A percentile compares a stretch with the other conserved stretches of the same genome.
These are phyloP conservation scores for Zingel zingel DNA, from an alignment of 2,113 vertebrate genomes.

Conservation along the genomic window DNA sequence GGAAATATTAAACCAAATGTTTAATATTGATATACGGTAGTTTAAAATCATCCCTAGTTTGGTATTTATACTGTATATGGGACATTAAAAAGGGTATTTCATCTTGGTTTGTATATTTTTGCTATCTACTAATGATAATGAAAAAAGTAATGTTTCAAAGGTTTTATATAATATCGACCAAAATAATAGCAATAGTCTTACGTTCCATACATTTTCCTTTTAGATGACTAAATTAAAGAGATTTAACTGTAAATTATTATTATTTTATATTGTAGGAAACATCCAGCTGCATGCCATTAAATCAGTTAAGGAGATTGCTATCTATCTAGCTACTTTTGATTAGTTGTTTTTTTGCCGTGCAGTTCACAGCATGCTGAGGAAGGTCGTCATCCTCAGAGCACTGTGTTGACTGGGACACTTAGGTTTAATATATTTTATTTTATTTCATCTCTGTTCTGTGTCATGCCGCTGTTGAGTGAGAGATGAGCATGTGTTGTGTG, in stretches of 20 bases:
- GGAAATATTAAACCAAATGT: no score
- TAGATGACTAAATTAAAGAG: conserved; percentile 78
- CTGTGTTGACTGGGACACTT: conserved; percentile 30
- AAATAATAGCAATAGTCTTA: conserved; percentile 75
- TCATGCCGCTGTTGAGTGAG: conserved; percentile 38
- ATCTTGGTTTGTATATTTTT: conserved; percentile 95
- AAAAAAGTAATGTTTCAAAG: conserved; percentile 81
- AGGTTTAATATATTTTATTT: conserved; percentile 39
- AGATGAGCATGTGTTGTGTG: conserved; percentile 28
- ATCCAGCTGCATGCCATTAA: conserved; percentile 66
- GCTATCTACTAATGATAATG: conserved; percentile 85
- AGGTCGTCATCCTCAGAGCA: conserved; percentile 7
- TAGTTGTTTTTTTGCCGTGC: conserved; percentile 28
- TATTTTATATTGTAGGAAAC: conserved; percentile 71
- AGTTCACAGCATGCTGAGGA: conserved; percentile 31
- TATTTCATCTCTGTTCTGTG: conserved; percentile 25
- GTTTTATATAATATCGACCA: conserved; percentile 82
- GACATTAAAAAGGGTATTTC: conserved; percentile 87
- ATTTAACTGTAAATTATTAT: conserved; percentile 81
- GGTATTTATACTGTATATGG: conserved; percentile 91
- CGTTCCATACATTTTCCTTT: conserved; percentile 70
- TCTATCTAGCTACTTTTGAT: conserved; percentile 57
- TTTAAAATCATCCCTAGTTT: conserved; percentile 80
- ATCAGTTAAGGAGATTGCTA: conserved; percentile 47
- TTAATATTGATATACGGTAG: conserved; percentile 73